These are phyloP conservation scores for Eumerus sabulonum DNA, from an alignment of 2,888 invertebrate species.

Conservation along the genomic window DNA sequence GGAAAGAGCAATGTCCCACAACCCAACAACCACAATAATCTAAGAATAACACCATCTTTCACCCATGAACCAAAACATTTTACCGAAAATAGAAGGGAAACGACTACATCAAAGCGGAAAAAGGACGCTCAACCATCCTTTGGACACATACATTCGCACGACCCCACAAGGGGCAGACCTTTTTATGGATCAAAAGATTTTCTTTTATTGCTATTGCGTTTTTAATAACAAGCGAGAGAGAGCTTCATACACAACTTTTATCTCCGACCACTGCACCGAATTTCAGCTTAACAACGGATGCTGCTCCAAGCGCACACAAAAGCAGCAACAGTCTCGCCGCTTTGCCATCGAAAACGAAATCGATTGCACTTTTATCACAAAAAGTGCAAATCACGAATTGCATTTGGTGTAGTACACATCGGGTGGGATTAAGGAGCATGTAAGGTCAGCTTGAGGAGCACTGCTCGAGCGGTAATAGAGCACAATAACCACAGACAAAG, in stretches of 20 bases:
- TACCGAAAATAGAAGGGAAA: constrained; percentile 15
- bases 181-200: constrained; percentile 30
- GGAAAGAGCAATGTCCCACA: too few species aligned
- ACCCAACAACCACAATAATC: constrained; percentile 29
- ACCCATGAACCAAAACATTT: constrained; percentile 31
- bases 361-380: constrained; percentile 50
- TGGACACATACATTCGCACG: too few species aligned
- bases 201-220: constrained; percentile 54
- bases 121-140: constrained; percentile 14
- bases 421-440: constrained; percentile 1
- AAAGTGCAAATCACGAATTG: neutral
- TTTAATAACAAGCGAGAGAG: constrained; percentile 43
- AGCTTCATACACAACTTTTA: constrained; percentile 17
- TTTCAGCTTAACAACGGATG: constrained; percentile 41
- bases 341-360: constrained; percentile 61
- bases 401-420: constrained; percentile 4
- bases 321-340: constrained; percentile 50
- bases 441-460: constrained; percentile 27
- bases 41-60: constrained; percentile 42
- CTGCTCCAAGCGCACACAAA: constrained; percentile 4
- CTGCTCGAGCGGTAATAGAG: too few species aligned
- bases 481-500: too few species aligned
- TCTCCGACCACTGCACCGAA: neutral
- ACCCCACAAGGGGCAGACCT: neutral
- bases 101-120: constrained; percentile 23